Percentiles rank a stretch among this genome's conserved stretches.
These are phyloP conservation scores for Aphrophora alni DNA, from an alignment of 2,888 invertebrate genomes.

Conservation along the genomic window DNA sequence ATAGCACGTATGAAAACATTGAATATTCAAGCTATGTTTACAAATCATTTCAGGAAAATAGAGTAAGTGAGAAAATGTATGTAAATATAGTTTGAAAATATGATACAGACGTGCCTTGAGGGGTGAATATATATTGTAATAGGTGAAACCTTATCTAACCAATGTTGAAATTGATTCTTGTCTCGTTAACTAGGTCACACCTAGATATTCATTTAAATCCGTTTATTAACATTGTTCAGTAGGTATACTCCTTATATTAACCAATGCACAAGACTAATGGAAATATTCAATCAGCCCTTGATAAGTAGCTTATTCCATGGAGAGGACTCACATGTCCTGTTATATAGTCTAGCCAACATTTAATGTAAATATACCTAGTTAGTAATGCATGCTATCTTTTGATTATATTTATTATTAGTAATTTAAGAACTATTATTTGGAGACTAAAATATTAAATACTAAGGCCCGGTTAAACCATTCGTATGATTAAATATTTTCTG, in stretches of 20 bases:
- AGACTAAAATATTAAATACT: too few relatives aligned
- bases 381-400: too few relatives aligned
- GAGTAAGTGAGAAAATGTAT: background rate
- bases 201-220: background rate
- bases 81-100: background rate
- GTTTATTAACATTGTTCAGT: background rate
- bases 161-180: background rate
- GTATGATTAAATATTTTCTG: too few relatives aligned
- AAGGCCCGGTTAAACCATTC: too few relatives aligned
- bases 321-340: background rate
- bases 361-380: too few relatives aligned
- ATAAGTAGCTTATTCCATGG: background rate
- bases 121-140: too few relatives aligned
- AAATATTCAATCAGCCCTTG: background rate
- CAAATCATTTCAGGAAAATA: background rate
- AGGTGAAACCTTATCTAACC: background rate
- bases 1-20: background rate
- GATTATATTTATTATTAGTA: too few relatives aligned
- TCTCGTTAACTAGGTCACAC: background rate
- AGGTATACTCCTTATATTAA: background rate
- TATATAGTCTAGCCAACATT: background rate
- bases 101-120: background rate
- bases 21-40: slow-evolving; percentile 2
- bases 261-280: background rate
- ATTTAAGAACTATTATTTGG: too few relatives aligned